phyloP scores from a whole-genome alignment of 2,113 vertebrate species.

The Tinamus guttatus region DNA sequence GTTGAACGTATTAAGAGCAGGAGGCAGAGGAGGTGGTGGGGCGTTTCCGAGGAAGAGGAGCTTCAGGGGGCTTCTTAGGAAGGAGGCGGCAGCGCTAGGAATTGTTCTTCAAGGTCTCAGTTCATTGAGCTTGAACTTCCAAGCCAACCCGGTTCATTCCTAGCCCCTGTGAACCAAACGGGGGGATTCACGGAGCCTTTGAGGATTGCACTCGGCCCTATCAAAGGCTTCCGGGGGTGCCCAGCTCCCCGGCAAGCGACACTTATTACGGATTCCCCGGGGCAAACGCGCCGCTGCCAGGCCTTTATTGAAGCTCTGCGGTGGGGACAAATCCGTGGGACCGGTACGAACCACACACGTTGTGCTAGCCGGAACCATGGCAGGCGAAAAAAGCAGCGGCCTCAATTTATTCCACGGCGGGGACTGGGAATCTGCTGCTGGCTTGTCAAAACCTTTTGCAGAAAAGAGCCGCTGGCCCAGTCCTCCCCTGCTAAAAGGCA shows the following conservation, averaged over 20 bases:
- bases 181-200: not conserved
- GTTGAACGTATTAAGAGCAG: not conserved
- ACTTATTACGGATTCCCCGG: not conserved
- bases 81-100: not conserved
- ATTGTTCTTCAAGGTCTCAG: conserved; percentile 60
- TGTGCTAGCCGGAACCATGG: not conserved
- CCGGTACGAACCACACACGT: not conserved
- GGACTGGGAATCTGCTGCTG: conserved; percentile 12
- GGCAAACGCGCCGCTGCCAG: not conserved
- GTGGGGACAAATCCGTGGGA: not conserved
- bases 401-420: not conserved
- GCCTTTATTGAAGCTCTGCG: not conserved
- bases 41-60: conserved; percentile 21
- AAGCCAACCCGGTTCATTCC: not conserved
- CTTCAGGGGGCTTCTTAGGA: conserved; percentile 13
- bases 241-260: not conserved
- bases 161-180: not conserved
- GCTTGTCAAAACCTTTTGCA: not conserved
- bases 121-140: conserved; percentile 70
- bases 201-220: not conserved
- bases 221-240: not conserved
- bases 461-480: not conserved
- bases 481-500: not conserved
- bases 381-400: not conserved
- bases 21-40: not conserved